A percentile compares a stretch with the other conserved stretches of the same genome.
These are phyloP conservation scores for Porites divaricata DNA, from an alignment of 92 coral and sea anemone genomes.

Conservation along the genomic window DNA sequence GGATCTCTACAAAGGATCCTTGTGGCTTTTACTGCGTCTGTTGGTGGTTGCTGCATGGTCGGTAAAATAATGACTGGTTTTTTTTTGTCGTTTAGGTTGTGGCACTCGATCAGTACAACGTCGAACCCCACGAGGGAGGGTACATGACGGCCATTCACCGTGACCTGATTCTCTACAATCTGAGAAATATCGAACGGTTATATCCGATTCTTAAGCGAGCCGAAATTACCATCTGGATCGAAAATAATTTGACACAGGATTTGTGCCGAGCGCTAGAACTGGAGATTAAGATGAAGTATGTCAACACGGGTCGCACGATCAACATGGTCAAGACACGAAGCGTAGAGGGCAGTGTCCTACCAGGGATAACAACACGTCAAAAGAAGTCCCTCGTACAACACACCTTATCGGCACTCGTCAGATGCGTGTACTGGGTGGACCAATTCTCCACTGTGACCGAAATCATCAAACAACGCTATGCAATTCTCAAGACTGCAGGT, in stretches of 20 bases:
- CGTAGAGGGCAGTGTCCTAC: constrained; percentile 10
- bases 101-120: constrained; percentile 28
- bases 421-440: constrained; percentile 15
- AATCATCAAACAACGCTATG: background rate
- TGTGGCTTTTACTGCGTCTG: background rate
- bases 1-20: constrained; percentile 18
- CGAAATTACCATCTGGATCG: constrained; percentile 9
- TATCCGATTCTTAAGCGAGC: background rate
- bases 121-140: constrained; percentile 14
- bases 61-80: too few relatives aligned
- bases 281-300: constrained; percentile 6
- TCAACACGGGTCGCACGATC: background rate
- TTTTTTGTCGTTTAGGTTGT: background rate
- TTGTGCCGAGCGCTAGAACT: constrained; percentile 14
- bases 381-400: constrained; percentile 25
- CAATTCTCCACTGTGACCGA: constrained; percentile 10
- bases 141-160: constrained; percentile 13
- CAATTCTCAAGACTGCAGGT: background rate
- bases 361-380: constrained; percentile 8
- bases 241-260: constrained; percentile 24
- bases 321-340: constrained; percentile 16
- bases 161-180: constrained; percentile 12
- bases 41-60: background rate
- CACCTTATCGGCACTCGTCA: constrained; percentile 8
- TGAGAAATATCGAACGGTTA: background rate